These are phyloP conservation scores for Drosophila mojavensis DNA, from an alignment of 1,140 invertebrate species.

Conservation along the genomic window DNA sequence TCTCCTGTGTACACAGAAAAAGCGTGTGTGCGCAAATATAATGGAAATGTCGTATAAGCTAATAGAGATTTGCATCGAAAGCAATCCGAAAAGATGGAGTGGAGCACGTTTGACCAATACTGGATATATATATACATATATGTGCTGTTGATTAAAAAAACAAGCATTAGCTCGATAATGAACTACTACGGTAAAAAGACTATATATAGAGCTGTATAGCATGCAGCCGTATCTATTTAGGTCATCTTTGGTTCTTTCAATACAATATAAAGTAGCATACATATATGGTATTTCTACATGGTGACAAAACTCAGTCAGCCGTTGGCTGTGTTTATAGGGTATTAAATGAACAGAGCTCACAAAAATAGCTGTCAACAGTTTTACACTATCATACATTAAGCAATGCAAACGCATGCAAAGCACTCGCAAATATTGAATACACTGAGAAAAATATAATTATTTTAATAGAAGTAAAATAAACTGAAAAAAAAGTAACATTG, in stretches of 20 bases:
- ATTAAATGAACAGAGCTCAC: background rate
- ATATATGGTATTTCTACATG: background rate
- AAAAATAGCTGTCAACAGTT: background rate
- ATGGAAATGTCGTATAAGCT: background rate
- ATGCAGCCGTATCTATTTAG: no score
- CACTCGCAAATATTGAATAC: background rate
- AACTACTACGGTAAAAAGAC: no score
- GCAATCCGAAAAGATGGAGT: background rate
- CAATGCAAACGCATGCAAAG: background rate
- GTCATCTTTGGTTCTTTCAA: no score
- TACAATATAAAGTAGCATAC: background rate
- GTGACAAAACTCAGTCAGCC: background rate
- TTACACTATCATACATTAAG: slow-evolving; percentile 2
- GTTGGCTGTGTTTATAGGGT: background rate
- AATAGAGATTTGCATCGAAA: slow-evolving; percentile 21
- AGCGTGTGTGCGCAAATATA: slow-evolving; percentile 6
- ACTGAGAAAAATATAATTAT: background rate
- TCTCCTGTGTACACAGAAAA: slow-evolving; percentile 1
- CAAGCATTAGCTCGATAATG: no score
- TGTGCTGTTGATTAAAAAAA: background rate
- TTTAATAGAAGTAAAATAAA: background rate
- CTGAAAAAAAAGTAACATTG: background rate
- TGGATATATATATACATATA: background rate
- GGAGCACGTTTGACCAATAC: background rate
- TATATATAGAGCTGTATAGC: no score